Evolutionary conservation across 2,888 invertebrate species (phyloP), one percentile per base, ranked within the genome.

Genomic region (Hypolimnas misippus): DNA sequence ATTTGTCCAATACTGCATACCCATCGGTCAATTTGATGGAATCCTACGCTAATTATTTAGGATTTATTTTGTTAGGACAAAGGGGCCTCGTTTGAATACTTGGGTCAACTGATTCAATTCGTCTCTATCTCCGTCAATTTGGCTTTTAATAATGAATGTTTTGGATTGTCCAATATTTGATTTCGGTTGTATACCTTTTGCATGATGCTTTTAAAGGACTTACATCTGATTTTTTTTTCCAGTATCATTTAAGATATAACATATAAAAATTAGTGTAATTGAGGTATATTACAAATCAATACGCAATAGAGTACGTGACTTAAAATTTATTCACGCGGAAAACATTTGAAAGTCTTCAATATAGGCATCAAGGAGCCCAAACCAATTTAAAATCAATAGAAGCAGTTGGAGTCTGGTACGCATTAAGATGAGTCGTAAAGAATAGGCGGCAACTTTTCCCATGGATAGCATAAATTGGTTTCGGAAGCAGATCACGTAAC

Each of bases 401-500:
- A 57, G 33, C 57, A 51, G 49, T 49, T 49, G 33, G 31, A 58
- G 54, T 71, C 76, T 74, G 76, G 74, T 73, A 69, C 70, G 79
- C 82, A 78, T 77, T 73, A 73, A 81, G 83, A 86, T 82, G 82
- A 84, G 79, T 86, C 89, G 88, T 91, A 89, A 91, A 90, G 87
- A 87, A 90, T 89, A 85, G 87, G 83, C 84, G 80, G 78, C 71
- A 90, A 91, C 80, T 90, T 89, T 85, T 87, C 88, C 89, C 89
- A 85, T 84, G 85, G 88, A 90, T 83, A 83, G 81, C 83, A 91
- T 92, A 92, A 92, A 92, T 92, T 89, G 87, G 88, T 84, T 89
- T 89, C 90, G 89, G 90, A 91, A 91, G 87, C 90, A 87, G 90
- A 90, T 91, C 91, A 92, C 91, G 92, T 92, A 91, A 91, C 88